Evolutionary conservation across 2,888 invertebrate species (phyloP).

Genomic region (Drosophila greeni): DNA sequence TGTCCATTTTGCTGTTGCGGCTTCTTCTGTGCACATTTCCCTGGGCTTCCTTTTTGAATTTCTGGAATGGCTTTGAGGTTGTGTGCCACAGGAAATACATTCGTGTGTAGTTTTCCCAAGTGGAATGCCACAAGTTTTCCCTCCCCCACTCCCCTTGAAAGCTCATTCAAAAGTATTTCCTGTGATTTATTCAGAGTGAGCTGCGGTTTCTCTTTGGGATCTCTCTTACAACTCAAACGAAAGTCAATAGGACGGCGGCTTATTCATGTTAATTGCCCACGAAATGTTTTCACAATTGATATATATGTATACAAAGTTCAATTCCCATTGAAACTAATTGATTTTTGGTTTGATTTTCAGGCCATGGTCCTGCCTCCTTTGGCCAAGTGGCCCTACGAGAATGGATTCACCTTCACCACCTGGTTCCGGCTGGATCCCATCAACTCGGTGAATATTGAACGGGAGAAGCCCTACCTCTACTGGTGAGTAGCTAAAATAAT

Average conservation of each 20-base stretch:
- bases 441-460: slow-evolving; percentile 98
- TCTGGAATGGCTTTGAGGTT: slow-evolving; percentile 34
- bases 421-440: slow-evolving; percentile 99
- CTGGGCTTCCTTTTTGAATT: slow-evolving; percentile 27
- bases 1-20: slow-evolving; percentile 59
- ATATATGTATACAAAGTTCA: slow-evolving; percentile 12
- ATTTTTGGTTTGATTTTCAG: slow-evolving; percentile 80
- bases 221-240: background rate
- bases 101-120: slow-evolving; percentile 23
- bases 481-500: slow-evolving; percentile 83
- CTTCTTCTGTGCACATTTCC: slow-evolving; percentile 25
- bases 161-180: slow-evolving; percentile 48
- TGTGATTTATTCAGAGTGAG: slow-evolving; percentile 9
- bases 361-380: slow-evolving; percentile 98
- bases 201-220: background rate
- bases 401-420: slow-evolving; percentile 99
- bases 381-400: slow-evolving; percentile 99
- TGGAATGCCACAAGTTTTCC: slow-evolving; percentile 36
- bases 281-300: slow-evolving; percentile 43
- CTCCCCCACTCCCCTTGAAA: background rate
- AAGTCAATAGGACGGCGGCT: slow-evolving; percentile 44
- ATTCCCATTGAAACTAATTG: slow-evolving; percentile 1
- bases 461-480: slow-evolving; percentile 98
- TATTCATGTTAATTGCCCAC: slow-evolving; percentile 34
- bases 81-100: slow-evolving; percentile 25